Percentiles rank a stretch among this genome's conserved stretches.
Evolutionary conservation across 2,797 vertebrate species (phyloP).

Genomic region (Orestias chungarensis): DNA sequence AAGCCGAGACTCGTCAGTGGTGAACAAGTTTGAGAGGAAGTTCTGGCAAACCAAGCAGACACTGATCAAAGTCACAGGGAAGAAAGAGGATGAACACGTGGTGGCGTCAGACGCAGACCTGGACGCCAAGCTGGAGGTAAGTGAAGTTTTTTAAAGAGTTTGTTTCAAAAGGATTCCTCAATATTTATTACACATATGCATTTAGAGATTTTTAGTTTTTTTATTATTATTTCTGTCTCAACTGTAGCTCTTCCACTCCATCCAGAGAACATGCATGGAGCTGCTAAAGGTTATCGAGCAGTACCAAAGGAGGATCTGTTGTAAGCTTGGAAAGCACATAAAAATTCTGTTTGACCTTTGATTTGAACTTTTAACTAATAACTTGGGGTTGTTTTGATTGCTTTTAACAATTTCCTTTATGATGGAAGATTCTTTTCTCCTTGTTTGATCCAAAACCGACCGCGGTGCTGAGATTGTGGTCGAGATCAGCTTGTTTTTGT

Average conservation of each 20-base stretch:
- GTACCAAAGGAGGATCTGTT: conserved; percentile 94
- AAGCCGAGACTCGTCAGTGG: conserved; percentile 91
- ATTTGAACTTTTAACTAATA: neutral
- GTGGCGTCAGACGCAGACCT: conserved; percentile 96
- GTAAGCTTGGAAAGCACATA: conserved; percentile 79
- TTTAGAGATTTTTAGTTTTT: neutral
- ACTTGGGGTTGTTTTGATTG: too few species aligned
- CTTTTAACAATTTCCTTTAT: neutral
- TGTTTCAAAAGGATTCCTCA: neutral
- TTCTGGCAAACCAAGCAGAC: conserved; percentile 99
- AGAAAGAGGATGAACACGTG: conserved; percentile 95
- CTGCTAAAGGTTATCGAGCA: conserved; percentile 96
- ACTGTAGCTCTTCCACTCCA: conserved; percentile 93
- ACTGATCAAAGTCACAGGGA: conserved; percentile 94
- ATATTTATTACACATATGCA: neutral
- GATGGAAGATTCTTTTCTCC: neutral
- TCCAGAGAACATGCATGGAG: conserved; percentile 98
- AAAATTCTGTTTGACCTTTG: neutral
- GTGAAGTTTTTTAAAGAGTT: conserved; percentile 14
- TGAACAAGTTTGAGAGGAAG: conserved; percentile 96
- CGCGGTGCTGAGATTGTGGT: neutral
- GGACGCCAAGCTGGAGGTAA: conserved; percentile 94
- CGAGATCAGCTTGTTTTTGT: neutral
- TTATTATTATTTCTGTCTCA: neutral
- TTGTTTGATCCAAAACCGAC: neutral